Evolutionary conservation across 2,888 invertebrate species (phyloP).

Genomic region (Rhorus exstirpatorius): DNA sequence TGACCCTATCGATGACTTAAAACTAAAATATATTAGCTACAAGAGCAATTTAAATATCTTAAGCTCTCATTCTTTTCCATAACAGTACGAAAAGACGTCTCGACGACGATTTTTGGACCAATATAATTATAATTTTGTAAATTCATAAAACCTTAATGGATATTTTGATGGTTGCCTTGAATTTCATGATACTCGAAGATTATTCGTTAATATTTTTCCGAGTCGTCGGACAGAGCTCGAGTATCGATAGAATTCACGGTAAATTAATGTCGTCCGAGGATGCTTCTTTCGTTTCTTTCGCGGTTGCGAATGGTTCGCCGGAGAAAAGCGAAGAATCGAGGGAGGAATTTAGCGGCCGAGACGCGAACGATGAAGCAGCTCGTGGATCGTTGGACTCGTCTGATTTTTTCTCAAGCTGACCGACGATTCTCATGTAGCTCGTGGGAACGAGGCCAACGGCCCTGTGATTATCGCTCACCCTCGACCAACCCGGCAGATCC

Average conservation of each 20-base stretch:
- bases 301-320: not conserved
- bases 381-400: conserved; percentile 53
- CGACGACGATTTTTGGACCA: no score
- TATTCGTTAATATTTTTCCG: not conserved
- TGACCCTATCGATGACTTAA: no score
- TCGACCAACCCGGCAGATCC: conserved; percentile 85
- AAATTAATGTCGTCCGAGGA: not conserved
- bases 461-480: conserved; percentile 79
- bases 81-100: no score
- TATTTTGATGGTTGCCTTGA: no score
- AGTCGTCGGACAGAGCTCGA: not conserved
- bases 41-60: no score
- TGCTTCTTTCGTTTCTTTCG: conserved; percentile 10
- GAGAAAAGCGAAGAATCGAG: not conserved
- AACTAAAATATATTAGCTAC: no score
- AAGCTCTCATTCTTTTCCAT: no score
- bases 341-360: not conserved
- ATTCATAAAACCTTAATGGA: no score
- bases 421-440: conserved; percentile 81
- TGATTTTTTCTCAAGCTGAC: conserved; percentile 80
- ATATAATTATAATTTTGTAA: no score
- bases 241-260: not conserved
- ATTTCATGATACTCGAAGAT: no score
- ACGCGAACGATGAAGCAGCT: not conserved
- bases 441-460: conserved; percentile 82